Evolutionary conservation across 2,888 invertebrate genomes (phyloP), one percentile per base, ranked within the genome.

Genomic region (Hypomecis punctinalis): DNA sequence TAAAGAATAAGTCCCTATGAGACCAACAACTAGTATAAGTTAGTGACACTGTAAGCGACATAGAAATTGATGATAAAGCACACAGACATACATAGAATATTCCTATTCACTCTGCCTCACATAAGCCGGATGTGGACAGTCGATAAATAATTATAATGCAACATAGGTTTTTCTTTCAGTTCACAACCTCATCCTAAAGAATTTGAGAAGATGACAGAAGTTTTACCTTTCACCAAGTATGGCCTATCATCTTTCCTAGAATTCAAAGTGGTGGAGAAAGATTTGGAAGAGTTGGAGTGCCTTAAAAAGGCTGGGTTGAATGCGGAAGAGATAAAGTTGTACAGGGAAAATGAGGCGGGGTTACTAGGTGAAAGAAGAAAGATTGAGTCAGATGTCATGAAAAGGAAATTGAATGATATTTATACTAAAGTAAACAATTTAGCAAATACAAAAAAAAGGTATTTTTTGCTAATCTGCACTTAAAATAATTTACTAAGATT

Each of bases 261-360:
- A 66, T 94, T 93, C 72, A 79, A 85, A 64, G 81, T 86, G 60
- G 84, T 83, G 0, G 85, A 93, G 66, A 79, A 86, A 47, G 83
- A 89, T 52, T 74, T 90, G 33, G 81, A 89, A 47, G 79, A 88
- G 72, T 74, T 88, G 46, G 94, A 94, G 78, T 82, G 83, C 76
- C 74, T 94, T 54, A 94, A 90, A 71, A 89, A 86, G 54, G 86
- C 85, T 46, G 94, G 93, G 40, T 79, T 94, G 5, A 84, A 89
- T 5, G 78, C 84, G 54, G 90, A 93, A 5, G 94, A 94, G 80
- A 87, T 94, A 23, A 84, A 91, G 71, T 69, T 94, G n/a, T 91
- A 91, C 55, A 80, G 86, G 47, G 93, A 93, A 55, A 88, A 89
- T 73, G 88, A 93, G 77, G 85, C 86, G 35, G 92, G 91, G 1